phyloP scores from a whole-genome alignment of 1,140 invertebrate species.

The Lordiphosa clarofinis region DNA sequence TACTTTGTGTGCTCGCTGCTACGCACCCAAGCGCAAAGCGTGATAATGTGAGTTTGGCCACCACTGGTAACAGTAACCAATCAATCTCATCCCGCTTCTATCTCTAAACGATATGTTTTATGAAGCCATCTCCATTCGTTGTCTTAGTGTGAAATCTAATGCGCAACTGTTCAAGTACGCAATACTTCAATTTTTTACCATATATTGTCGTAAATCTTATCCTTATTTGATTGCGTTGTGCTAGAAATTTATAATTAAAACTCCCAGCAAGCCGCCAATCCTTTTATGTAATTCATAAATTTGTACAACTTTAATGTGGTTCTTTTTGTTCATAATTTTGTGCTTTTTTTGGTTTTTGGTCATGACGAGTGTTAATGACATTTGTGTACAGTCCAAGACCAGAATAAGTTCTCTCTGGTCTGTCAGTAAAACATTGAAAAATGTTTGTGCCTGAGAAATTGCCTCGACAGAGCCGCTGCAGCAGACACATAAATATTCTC shows the following conservation, averaged over 20 bases:
- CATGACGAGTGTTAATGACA: conserved; percentile 70
- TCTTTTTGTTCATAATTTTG: conserved; percentile 13
- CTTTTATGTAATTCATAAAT: conserved; percentile 56
- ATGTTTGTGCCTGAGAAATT: conserved; percentile 70
- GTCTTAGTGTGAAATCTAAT: conserved; percentile 37
- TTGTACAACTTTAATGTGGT: conserved; percentile 16
- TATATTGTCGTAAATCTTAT: not conserved
- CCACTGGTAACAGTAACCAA: no score
- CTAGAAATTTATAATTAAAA: conserved; percentile 31
- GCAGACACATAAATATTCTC: conserved; percentile 71
- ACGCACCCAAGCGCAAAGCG: no score
- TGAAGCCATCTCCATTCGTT: not conserved
- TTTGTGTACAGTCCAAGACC: conserved; percentile 32
- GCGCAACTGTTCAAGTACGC: conserved; percentile 13
- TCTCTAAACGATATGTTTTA: no score
- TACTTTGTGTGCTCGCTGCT: no score
- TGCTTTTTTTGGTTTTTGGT: conserved; percentile 28
- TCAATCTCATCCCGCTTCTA: no score
- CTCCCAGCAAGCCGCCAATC: conserved; percentile 9
- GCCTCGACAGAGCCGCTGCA: conserved; percentile 48
- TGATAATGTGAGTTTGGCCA: no score
- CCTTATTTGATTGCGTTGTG: conserved; percentile 23
- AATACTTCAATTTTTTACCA: conserved; percentile 4
- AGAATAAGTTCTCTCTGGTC: conserved; percentile 44
- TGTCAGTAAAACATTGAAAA: conserved; percentile 48